Percentiles rank a stretch among this genome's conserved stretches.
Evolutionary conservation across 2,888 invertebrate species (phyloP).

Genomic region (Sarcophaga rosellei): DNA sequence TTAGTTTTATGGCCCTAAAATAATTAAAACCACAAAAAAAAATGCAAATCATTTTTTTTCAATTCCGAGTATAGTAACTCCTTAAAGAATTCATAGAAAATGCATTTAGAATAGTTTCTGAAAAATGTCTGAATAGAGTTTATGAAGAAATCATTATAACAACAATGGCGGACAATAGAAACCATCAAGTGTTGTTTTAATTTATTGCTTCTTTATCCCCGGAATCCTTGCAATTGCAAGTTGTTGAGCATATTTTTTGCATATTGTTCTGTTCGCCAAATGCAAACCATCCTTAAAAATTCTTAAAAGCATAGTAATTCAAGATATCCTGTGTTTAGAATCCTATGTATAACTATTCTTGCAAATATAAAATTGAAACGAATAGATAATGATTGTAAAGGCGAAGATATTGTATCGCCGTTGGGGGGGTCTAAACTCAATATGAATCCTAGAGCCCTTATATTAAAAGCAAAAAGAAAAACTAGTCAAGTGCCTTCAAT

Average conservation of each 20-base stretch:
- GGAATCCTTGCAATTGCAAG: conserved; percentile 1
- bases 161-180: conserved; percentile 41
- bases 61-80: too few relatives aligned
- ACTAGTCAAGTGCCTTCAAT: conserved; percentile 36
- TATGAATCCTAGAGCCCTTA: conserved; percentile 37
- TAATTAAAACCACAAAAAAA: too few relatives aligned
- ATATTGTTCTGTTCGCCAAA: conserved; percentile 31
- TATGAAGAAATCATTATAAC: background rate
- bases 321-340: background rate
- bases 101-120: background rate
- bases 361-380: conserved; percentile 22
- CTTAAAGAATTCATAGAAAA: background rate
- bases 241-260: conserved; percentile 49
- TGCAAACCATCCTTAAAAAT: background rate
- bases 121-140: background rate
- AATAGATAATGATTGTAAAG: background rate
- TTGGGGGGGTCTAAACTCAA: conserved; percentile 41
- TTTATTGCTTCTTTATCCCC: background rate
- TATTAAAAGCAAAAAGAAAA: conserved; percentile 27
- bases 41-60: too few relatives aligned
- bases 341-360: conserved; percentile 30
- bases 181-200: conserved; percentile 43
- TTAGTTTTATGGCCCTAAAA: too few relatives aligned
- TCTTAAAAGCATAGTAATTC: too few relatives aligned
- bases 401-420: conserved; percentile 1